A percentile compares a stretch with the other conserved stretches of the same genome.
Evolutionary conservation across 1,140 invertebrate genomes (phyloP).

Genomic region (Ladona fulva): DNA sequence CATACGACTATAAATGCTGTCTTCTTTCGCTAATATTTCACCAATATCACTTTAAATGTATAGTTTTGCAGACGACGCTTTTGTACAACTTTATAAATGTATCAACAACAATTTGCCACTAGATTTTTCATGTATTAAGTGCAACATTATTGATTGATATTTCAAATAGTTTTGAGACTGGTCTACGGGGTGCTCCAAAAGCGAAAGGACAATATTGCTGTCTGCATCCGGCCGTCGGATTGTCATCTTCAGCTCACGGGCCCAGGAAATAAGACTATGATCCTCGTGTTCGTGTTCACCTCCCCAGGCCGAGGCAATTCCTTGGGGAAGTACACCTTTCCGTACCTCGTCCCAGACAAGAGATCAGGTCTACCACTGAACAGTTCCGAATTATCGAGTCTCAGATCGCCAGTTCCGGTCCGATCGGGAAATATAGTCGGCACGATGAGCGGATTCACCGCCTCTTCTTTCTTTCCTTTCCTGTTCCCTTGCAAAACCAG

Average conservation of each 20-base stretch:
- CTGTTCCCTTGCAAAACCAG: background rate
- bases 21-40: too few relatives aligned
- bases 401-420: constrained; percentile 11
- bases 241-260: background rate
- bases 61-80: too few relatives aligned
- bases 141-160: too few relatives aligned
- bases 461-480: background rate
- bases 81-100: too few relatives aligned
- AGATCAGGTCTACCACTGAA: background rate
- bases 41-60: too few relatives aligned
- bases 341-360: background rate
- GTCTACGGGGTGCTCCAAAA: too few relatives aligned
- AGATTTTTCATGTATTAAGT: too few relatives aligned
- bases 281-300: background rate
- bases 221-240: too few relatives aligned
- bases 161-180: too few relatives aligned
- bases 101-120: too few relatives aligned
- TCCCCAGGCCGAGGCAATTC: background rate
- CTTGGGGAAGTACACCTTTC: background rate
- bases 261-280: background rate
- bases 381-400: background rate
- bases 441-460: background rate
- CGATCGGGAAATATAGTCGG: background rate
- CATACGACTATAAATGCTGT: too few relatives aligned
- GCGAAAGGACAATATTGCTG: too few relatives aligned